Evolutionary conservation across 2,797 vertebrate genomes (phyloP), one percentile per base, ranked within the genome.

Genomic region (Choloepus didactylus): DNA sequence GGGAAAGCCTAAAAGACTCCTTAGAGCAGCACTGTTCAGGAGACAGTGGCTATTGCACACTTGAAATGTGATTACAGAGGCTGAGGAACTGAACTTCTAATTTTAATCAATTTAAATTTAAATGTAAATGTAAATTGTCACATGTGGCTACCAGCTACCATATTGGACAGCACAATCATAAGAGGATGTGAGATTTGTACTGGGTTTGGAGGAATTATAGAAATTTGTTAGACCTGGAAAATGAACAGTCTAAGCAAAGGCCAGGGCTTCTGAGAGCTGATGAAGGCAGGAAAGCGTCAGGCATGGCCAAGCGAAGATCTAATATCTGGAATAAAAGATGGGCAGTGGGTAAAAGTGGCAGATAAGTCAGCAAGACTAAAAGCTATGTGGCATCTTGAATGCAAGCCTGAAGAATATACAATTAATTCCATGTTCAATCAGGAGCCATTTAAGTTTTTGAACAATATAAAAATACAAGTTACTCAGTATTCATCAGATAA

Each of bases 361-460:
- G 59, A 56, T 83, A 96, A 94, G 46, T n/a, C 14, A 31, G 16
- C 15, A 84, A 90, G 69, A 84, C 70, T 35, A 41, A 90, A 87
- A 90, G 64, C 46, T 46, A 44, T 82, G 25, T 18, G 3, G 10
- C 9, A 94, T 79, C 60, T 59, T 83, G 14, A 87, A 85, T 70
- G n/a, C 18, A 51, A 93, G 82, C 67, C 62, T 56, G 14, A 72
- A 88, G 35, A 95, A 54, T 8, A 81, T 56, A 60, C 23, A 94
- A 31, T 76, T 64, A 49, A 81, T 80, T 93, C 41, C n/a, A n/a
- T 83, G 19, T 64, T 89, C 56, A 76, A 9, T 91, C 60, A 29
- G 46, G 4, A 88, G 54, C 29, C 18, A 75, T 25, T 62, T 86
- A 81, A 82, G 31, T 62, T 92, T 96, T 44, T n/a, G 23, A 93